Conservation (phyloP, 64 coral and sea anemone species). For the Montipora efflorescens region DNA sequence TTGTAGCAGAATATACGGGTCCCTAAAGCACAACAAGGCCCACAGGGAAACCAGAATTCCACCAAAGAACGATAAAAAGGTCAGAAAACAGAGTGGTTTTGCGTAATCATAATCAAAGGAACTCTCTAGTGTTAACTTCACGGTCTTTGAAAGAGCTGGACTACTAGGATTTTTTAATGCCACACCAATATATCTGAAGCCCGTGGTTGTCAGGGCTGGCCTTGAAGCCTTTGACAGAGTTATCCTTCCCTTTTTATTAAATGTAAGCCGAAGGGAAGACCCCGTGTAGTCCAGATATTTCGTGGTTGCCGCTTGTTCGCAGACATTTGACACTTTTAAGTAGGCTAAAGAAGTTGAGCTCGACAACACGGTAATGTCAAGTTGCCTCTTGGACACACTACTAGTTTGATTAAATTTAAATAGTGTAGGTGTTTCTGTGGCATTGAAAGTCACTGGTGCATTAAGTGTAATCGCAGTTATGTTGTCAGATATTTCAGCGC, state of each 20-base stretch:
- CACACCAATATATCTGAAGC: constrained; percentile 51
- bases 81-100: too few relatives aligned
- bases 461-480: not conserved
- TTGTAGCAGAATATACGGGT: too few relatives aligned
- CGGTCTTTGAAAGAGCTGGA: too few relatives aligned
- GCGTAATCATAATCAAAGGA: too few relatives aligned
- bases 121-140: too few relatives aligned
- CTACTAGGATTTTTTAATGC: too few relatives aligned
- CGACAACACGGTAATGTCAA: constrained; percentile 49
- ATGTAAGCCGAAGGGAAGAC: constrained; percentile 34
- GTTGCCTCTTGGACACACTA: constrained; percentile 2
- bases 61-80: too few relatives aligned
- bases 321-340: constrained; percentile 42
- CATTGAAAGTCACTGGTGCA: not conserved
- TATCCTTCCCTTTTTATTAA: constrained; percentile 70
- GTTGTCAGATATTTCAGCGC: constrained; percentile 16
- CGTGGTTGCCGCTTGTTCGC: not conserved
- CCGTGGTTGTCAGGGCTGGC: constrained; percentile 13
- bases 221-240: constrained; percentile 69
- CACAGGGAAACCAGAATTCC: too few relatives aligned
- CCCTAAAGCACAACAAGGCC: too few relatives aligned
- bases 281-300: not conserved
- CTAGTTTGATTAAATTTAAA: constrained; percentile 2
- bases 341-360: not conserved
- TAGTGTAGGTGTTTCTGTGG: not conserved